Evolutionary conservation across 1,140 invertebrate genomes (phyloP), one percentile per base, ranked within the genome.

Genomic region (Elymnias hypermnestra): DNA sequence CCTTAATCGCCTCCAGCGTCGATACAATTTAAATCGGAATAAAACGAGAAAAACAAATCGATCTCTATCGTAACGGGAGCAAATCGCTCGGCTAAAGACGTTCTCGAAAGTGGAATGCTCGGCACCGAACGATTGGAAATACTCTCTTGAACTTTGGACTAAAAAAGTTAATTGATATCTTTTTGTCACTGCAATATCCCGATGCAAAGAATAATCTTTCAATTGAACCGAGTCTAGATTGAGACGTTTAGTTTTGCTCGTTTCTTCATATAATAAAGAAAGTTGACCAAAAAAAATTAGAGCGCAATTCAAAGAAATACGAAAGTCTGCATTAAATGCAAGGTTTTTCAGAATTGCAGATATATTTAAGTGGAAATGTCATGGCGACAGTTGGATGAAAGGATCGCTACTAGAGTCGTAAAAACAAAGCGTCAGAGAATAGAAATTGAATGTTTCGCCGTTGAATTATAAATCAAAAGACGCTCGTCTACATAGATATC

Each of bases 81-180:
- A 76, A 81, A 82, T 79, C 77, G 74, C 63, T 73, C 72, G 68
- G 61, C 75, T 77, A 79, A 79, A 81, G 79, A 81, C 70, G 72
- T 70, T 74, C 68, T 67, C 67, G 70, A 66, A 57, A 57, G 53
- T 60, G 72, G 63, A 78, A 77, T 71, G 71, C 63, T 68, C 67
- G 33, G 5, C 63, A 63, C 38, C 58, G 45, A 63, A 64, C 74
- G 57, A 81, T 83, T 75, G 66, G 68, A 75, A 75, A 72, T 72
- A 72, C 68, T 79, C 61, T 68, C 59, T 58, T 69, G 57, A 72
- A 76, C 54, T 69, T 66, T 52, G 45, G 43, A 58, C 56, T 41
- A 73, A 82, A 81, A 82, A 81, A 74, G 64, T 71, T 83, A 81
- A 79, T 81, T 84, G 77, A 67, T 66, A 64, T 60, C 55, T 76